phyloP scores from a whole-genome alignment of 2,888 invertebrate genomes.

The Polyploca ridens region DNA sequence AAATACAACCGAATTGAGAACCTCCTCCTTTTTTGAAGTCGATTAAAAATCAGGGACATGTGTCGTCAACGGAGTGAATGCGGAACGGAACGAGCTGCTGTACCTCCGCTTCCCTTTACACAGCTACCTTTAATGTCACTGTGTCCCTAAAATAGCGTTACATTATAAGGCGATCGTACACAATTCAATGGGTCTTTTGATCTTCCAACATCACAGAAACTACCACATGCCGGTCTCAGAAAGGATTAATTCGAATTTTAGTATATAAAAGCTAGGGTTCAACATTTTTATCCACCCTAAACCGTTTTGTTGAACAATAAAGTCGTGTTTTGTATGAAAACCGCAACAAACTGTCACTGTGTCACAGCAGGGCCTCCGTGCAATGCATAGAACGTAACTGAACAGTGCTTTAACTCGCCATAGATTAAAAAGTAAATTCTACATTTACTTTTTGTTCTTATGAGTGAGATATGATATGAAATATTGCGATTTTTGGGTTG shows the following conservation, averaged over 20 bases:
- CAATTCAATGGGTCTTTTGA: no score
- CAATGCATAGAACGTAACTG: conserved; percentile 7
- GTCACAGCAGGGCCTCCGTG: conserved; percentile 10
- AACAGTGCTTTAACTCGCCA: conserved; percentile 13
- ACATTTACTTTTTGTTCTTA: neutral
- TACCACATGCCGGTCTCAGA: neutral
- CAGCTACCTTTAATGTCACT: no score
- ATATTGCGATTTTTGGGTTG: neutral
- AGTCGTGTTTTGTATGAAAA: conserved; percentile 13
- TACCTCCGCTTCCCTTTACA: no score
- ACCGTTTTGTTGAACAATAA: conserved; percentile 14
- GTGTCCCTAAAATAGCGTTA: no score
- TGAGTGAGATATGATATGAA: neutral
- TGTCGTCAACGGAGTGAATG: no score
- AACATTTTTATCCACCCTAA: conserved; percentile 13
- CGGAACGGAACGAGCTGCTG: no score
- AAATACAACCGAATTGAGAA: no score
- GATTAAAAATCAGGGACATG: no score
- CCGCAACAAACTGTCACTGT: conserved; percentile 12
- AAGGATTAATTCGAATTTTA: neutral
- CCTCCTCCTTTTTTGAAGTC: no score
- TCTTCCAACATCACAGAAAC: neutral
- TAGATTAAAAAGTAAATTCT: neutral
- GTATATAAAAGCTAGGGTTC: conserved; percentile 11
- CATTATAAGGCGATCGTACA: no score